Conservation (phyloP, 1,140 invertebrate genomes). For the Caerostris extrusa region DNA sequence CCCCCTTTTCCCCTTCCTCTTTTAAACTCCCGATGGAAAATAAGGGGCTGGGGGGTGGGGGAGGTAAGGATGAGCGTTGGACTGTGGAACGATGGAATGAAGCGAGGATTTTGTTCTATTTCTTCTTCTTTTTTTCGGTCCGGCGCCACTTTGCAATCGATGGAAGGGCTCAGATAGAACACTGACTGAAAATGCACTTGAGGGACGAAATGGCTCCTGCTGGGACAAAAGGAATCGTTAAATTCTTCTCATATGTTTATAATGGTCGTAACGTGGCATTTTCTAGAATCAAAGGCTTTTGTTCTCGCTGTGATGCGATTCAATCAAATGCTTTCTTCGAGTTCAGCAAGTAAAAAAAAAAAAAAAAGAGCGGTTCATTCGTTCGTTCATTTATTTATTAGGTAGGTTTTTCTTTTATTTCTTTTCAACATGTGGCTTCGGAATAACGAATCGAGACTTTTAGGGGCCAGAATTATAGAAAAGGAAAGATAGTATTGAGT, state of each 20-base stretch:
- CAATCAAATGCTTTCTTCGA: conserved; percentile 3
- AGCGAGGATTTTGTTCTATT: conserved; percentile 23
- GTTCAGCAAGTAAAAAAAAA: not conserved
- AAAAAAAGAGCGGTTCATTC: too few species aligned
- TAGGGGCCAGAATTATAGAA: not conserved
- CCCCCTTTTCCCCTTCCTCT: not conserved
- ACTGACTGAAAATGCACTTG: conserved; percentile 18
- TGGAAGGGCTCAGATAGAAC: not conserved
- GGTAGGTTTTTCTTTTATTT: not conserved
- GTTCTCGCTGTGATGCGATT: not conserved
- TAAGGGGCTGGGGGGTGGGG: not conserved
- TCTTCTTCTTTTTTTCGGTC: conserved; percentile 1
- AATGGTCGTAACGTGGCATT: conserved; percentile 7
- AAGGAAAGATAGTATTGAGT: not conserved
- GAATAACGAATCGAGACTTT: not conserved
- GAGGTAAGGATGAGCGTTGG: not conserved
- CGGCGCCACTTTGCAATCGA: conserved; percentile 33
- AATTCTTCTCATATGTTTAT: not conserved
- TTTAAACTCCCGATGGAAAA: not conserved
- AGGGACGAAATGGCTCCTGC: not conserved
- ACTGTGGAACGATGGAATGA: conserved; percentile 10
- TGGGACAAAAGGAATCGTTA: conserved; percentile 25
- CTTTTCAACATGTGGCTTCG: not conserved
- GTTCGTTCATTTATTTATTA: not conserved
- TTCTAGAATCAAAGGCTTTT: conserved; percentile 14